phyloP scores from a whole-genome alignment of 2,113 vertebrate genomes.

The Ctenodactylus gundi region DNA sequence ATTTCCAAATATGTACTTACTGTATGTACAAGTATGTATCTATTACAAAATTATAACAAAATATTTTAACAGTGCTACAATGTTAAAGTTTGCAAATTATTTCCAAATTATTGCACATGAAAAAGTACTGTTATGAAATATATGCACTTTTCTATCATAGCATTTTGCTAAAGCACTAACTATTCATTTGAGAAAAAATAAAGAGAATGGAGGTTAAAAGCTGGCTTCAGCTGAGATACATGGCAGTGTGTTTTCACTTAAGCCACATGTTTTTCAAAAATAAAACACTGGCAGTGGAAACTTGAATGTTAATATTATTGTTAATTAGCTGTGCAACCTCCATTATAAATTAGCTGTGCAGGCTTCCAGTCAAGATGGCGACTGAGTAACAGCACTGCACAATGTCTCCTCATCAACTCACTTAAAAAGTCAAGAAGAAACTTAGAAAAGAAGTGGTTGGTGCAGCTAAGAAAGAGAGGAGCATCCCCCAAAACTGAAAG shows the following conservation, averaged over 20 bases:
- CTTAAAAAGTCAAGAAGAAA: too few relatives aligned
- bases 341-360: neutral
- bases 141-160: slow-evolving; percentile 29
- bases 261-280: neutral
- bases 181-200: neutral
- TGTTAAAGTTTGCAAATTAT: slow-evolving; percentile 36
- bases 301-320: too few relatives aligned
- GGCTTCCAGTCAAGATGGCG: too few relatives aligned
- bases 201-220: neutral
- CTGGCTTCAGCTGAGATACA: neutral
- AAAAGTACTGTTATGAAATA: neutral
- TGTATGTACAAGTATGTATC: too few relatives aligned
- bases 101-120: too few relatives aligned
- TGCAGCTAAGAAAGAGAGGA: too few relatives aligned
- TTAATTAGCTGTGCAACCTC: neutral
- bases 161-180: slow-evolving; percentile 30
- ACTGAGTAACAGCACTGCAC: too few relatives aligned
- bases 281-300: neutral
- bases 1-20: neutral
- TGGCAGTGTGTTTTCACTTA: neutral
- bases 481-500: too few relatives aligned
- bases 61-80: slow-evolving; percentile 22
- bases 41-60: neutral
- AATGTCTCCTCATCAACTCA: too few relatives aligned
- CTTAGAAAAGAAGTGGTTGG: too few relatives aligned